phyloP scores from a whole-genome alignment of 2,888 invertebrate genomes.

The Molanna angustata region DNA sequence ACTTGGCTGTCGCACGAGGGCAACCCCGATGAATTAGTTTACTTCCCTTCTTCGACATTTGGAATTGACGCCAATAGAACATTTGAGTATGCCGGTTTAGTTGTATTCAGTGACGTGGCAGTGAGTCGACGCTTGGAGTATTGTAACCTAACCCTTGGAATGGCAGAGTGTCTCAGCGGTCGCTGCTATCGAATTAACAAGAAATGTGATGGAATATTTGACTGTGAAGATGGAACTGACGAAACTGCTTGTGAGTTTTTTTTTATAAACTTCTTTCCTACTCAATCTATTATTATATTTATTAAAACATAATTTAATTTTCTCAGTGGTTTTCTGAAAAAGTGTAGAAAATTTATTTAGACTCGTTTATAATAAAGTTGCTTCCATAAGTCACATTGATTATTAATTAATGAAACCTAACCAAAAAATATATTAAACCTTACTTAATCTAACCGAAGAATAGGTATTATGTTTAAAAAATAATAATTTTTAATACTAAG shows the following conservation, averaged over 20 bases:
- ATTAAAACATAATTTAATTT: too few species aligned
- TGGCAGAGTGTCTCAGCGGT: constrained; percentile 77
- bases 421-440: too few species aligned
- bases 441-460: too few species aligned
- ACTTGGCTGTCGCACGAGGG: constrained; percentile 84
- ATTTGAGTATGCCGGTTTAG: constrained; percentile 83
- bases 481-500: too few species aligned
- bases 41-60: constrained; percentile 86
- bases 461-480: too few species aligned
- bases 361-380: too few species aligned
- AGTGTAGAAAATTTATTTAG: too few species aligned
- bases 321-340: too few species aligned
- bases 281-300: too few species aligned
- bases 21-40: constrained; percentile 79
- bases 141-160: constrained; percentile 73
- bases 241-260: constrained; percentile 68
- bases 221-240: constrained; percentile 85
- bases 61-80: constrained; percentile 94
- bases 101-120: constrained; percentile 88
- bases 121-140: constrained; percentile 64
- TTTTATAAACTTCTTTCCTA: not conserved
- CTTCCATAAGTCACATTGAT: too few species aligned
- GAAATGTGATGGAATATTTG: constrained; percentile 72
- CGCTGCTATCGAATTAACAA: constrained; percentile 74
- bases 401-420: too few species aligned